Base-by-base conservation (phyloP, 2,888 invertebrate species). In the Halocaridina rubra region DNA sequence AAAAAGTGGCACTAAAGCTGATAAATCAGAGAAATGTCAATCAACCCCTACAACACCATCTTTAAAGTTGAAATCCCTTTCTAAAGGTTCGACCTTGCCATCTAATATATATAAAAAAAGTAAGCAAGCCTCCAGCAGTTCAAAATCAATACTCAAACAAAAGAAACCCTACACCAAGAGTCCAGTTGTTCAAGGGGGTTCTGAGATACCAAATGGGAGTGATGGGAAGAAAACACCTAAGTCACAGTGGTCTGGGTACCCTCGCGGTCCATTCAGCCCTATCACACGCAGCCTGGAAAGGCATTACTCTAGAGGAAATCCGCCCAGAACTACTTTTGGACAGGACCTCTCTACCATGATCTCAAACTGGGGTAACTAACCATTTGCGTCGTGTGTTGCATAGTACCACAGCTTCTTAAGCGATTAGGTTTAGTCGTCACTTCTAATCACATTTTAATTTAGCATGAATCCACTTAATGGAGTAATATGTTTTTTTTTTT, bases 311-410 rank as follows among this genome's bases (percentile, higher is more conserved):
- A 85, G 69, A 71, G 80, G 77, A 19, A 32, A 61, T 59, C 69
- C 27, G 59, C 82, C 71, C 46, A 74, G 85, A 59, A 77, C 85
- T 57, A 80, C 85, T 53, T 85, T 85, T 72, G 85, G 85, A 67
- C 85, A 85, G 76, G 85, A 85, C 30, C 85, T 85, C 57, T 85
- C 85, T 71, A 72, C 72, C 80, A 85, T 85, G 80, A 85, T 85
- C 57, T 80, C 80, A 75, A 85, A 61, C 46, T 85, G 85, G 85
- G 85, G 85, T 85, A 85, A 85, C 85, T 85, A 85, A 85, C 85
- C 53, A n/a, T 22, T 30, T 3, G 46, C 5, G 33, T 39, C 57
- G 24, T 57, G 19, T 81, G 85, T 74, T 80, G 84, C 80, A 84
- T 84, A 74, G 19, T 53, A 19, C 53, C n/a, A n/a, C n/a, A n/a